phyloP scores from a whole-genome alignment of 2,113 vertebrate genomes.

The Lepus europaeus region DNA sequence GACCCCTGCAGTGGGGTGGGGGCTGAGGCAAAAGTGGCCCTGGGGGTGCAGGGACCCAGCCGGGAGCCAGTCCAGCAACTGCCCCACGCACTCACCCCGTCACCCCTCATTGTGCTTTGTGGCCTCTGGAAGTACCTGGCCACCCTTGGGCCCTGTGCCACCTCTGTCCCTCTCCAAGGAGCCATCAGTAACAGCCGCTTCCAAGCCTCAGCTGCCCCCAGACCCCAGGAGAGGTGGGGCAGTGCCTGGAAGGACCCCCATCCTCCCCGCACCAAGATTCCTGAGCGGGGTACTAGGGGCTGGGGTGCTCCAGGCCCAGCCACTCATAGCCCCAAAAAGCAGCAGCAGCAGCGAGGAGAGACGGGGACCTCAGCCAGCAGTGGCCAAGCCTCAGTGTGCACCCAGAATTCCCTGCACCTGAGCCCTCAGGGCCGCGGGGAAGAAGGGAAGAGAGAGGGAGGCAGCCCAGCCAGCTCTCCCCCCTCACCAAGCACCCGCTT shows the following conservation, averaged over 20 bases:
- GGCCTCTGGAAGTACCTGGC: neutral
- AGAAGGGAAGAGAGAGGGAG: neutral
- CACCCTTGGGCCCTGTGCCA: too few species aligned
- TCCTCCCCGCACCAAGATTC: neutral
- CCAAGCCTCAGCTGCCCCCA: neutral
- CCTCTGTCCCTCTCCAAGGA: neutral
- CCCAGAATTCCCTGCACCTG: neutral
- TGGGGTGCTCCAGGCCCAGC: neutral
- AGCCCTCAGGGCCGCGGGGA: neutral
- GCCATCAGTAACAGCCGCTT: neutral
- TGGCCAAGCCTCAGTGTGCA: fast-evolving
- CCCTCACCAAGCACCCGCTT: neutral
- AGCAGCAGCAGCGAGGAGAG: neutral
- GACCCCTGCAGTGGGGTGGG: neutral
- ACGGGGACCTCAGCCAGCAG: neutral
- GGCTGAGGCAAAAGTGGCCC: too few species aligned
- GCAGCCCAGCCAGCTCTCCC: neutral
- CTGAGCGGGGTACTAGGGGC: neutral
- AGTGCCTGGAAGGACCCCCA: neutral
- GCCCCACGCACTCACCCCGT: too few species aligned
- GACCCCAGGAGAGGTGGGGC: neutral
- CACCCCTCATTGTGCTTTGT: too few species aligned
- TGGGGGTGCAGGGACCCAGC: too few species aligned
- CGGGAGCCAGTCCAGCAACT: neutral
- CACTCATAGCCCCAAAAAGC: neutral